Base-by-base conservation (phyloP, 2,888 invertebrate genomes). In the Ptychoptera albimana region DNA sequence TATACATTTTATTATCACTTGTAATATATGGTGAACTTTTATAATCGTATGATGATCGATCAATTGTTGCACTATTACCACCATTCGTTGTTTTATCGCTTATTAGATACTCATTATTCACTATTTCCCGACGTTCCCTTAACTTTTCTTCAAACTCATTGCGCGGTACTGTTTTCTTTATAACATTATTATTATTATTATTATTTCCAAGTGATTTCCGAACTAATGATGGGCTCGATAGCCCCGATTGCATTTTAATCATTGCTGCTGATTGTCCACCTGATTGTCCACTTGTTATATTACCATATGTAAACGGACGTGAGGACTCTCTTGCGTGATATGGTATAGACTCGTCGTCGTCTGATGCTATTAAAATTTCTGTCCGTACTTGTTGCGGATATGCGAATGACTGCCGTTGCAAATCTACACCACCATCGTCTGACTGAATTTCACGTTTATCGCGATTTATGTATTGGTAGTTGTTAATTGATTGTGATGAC, bases 311-410 rank as follows among this genome's bases (percentile, higher is more conserved):
- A 68, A 89, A 89, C 49, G 91, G 91, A 56, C 84, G 77, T 56
- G 85, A 84, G 66, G 88, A 84, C 54, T 84, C 79, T 57, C 89
- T 75, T 58, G 89, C 88, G 79, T 91, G 89, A 69, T 91, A 91
- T 54, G 91, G 89, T 63, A 87, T 86, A 63, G 78, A 74, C 51
- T 71, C 72, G 52, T 71, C 70, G 29, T 41, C 41, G 31, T 41
- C 41, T 15, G 41, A 45, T 12, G 42, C 43, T 13, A 43, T 14
- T 15, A 12, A 15, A 8, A 32, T 41, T 52, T 58, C 58, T 54
- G 64, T 60, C 63, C 65, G 60, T 57, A 60, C 61, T 55, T 58
- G 57, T 59, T 60, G 64, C 60, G 61, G 60, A 60, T 62, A 57
- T 55, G 55, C 56, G 54, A 56, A 58, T 54, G 65, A 66, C 65